phyloP scores from a whole-genome alignment of 37 sponge, comb jelly and placozoan genomes.

The Lycopodina hypogea region DNA sequence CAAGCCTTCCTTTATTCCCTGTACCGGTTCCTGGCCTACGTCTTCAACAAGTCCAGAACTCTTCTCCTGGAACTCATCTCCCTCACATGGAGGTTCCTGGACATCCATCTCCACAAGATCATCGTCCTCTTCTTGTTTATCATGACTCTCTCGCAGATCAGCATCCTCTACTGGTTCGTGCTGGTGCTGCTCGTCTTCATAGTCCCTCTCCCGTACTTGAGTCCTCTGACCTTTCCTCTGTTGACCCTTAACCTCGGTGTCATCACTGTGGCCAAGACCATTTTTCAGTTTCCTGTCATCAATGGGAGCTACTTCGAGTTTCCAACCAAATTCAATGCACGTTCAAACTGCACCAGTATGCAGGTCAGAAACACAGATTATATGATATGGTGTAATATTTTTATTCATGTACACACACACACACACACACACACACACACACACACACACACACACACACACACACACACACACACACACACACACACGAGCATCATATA shows the following conservation, averaged over 20 bases:
- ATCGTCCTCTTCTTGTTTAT: conserved; percentile 42
- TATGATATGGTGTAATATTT: no score
- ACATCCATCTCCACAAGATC: conserved; percentile 69
- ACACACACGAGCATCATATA: no score
- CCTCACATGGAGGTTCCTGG: conserved; percentile 61
- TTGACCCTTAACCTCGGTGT: conserved; percentile 52
- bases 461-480: no score
- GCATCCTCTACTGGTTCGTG: conserved; percentile 46
- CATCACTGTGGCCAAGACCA: conserved; percentile 29
- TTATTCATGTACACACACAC: not conserved
- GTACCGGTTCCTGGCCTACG: conserved; percentile 9
- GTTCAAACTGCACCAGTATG: not conserved
- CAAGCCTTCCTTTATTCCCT: not conserved
- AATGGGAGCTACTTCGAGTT: conserved; percentile 2
- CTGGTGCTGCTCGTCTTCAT: conserved; percentile 42
- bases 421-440: no score
- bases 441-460: no score
- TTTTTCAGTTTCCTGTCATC: conserved; percentile 55
- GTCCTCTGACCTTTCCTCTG: conserved; percentile 50
- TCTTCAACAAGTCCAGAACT: conserved; percentile 9
- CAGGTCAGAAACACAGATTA: not conserved
- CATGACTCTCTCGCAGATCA: conserved; percentile 37
- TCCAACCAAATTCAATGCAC: not conserved
- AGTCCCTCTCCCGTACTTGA: conserved; percentile 37
- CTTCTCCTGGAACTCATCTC: conserved; percentile 2